Evolutionary conservation across 2,797 vertebrate species (phyloP), one percentile per base, ranked within the genome.

Genomic region (Acanthurus tractus): DNA sequence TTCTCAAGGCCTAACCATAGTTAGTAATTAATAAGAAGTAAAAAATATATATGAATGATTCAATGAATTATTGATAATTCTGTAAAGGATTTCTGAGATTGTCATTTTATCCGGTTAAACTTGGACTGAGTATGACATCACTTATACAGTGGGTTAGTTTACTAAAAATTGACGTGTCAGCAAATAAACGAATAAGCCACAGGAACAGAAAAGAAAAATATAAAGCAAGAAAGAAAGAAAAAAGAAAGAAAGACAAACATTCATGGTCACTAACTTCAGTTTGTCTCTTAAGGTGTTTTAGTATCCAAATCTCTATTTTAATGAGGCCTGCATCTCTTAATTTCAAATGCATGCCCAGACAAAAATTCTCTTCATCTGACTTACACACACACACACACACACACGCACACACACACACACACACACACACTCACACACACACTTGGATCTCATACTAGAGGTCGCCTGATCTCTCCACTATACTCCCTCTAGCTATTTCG

Each of bases 361-460:
- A 63, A 59, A 79, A 54, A 66, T 46, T 46, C 34, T 20, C 46
- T 59, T 13, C 13, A 10, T 62, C 44, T 15, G 14, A 44, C 15
- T 22, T 45, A 50, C 36, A 53, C 55, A 38, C 55, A 34, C 44
- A 40, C 25, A 25, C 45, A 73, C 42, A 49, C 25, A 29, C 20
- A 45, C 67, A 29, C 56, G 61, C 65, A 59, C 61, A 36, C 63
- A 56, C 58, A 65, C 52, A 56, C 44, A 54, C 48, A 63, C 25
- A 36, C 38, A 75, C 68, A 66, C 63, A 67, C 70, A 75, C 68
- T 76, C 45, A 76, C 61, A 75, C 74, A 81, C 38, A 78, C 40
- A 48, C 52, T 38, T 6, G 14, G 56, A 23, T 61, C 38, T 62
- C 42, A 55, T 45, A 78, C 52, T 22, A 63, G 54, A 86, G 79